Percentiles rank a stretch among this genome's conserved stretches.
These are phyloP conservation scores for Tauraco erythrolophus DNA, from an alignment of 2,113 vertebrate genomes.

Conservation along the genomic window DNA sequence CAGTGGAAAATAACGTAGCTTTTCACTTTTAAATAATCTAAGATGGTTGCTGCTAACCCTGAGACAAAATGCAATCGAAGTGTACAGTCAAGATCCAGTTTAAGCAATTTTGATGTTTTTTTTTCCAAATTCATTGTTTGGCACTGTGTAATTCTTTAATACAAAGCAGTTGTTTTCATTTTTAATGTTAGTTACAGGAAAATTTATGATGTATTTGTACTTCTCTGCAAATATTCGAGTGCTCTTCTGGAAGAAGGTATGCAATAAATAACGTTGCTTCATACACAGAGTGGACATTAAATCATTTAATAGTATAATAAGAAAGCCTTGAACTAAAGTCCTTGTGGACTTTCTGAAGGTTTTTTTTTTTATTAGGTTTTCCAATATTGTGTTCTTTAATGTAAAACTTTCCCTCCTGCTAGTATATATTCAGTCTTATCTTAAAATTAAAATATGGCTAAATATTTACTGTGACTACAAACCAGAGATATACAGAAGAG, in stretches of 20 bases:
- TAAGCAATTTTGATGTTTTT: not conserved
- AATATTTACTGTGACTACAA: not conserved
- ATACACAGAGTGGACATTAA: slow-evolving; percentile 19
- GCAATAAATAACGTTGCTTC: slow-evolving; percentile 47
- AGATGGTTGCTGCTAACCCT: not conserved
- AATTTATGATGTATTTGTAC: slow-evolving; percentile 16
- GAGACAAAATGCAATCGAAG: not conserved
- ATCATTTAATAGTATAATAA: slow-evolving; percentile 35
- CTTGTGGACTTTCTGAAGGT: not conserved
- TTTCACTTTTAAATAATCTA: not conserved
- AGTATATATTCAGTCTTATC: not conserved
- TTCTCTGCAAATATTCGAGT: slow-evolving; percentile 36
- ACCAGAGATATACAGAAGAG: not conserved
- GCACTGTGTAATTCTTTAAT: slow-evolving; percentile 3
- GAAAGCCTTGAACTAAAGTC: slow-evolving; percentile 17
- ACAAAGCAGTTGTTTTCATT: slow-evolving; percentile 57
- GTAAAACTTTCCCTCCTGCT: not conserved
- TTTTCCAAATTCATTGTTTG: slow-evolving; percentile 25
- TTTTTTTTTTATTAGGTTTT: not conserved
- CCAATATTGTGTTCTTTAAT: not conserved
- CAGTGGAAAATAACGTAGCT: not conserved
- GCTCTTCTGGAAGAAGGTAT: slow-evolving; percentile 34
- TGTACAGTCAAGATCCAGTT: not conserved
- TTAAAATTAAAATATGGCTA: not conserved
- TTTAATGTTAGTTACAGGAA: slow-evolving; percentile 19